Conservation (phyloP, 2,888 invertebrate species). For the Phoronis australis region DNA sequence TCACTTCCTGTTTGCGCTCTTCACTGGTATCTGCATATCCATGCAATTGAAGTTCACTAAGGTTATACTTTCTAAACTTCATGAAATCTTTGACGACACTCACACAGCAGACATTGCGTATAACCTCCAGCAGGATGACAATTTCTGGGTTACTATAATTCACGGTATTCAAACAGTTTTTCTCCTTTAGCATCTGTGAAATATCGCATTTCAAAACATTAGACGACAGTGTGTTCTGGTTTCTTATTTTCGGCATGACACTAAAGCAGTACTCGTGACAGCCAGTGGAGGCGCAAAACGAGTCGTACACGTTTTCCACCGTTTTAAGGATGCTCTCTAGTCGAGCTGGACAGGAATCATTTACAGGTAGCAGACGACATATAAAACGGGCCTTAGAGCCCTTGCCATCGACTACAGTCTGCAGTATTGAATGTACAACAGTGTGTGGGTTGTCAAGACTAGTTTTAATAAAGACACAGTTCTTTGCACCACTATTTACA, state of each 20-base stretch:
- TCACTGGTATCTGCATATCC: too few species aligned
- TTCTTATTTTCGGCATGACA: slow-evolving; percentile 37
- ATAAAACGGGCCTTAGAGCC: slow-evolving; percentile 71
- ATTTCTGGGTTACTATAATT: slow-evolving; percentile 70
- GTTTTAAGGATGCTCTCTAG: slow-evolving; percentile 68
- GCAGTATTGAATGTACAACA: slow-evolving; percentile 66
- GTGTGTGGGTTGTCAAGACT: slow-evolving; percentile 68
- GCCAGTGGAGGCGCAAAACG: slow-evolving; percentile 57
- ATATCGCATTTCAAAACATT: slow-evolving; percentile 61
- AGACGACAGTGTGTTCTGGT: slow-evolving; percentile 57
- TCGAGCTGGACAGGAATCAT: slow-evolving; percentile 70
- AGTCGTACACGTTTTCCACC: slow-evolving; percentile 64
- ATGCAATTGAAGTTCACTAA: slow-evolving; percentile 66
- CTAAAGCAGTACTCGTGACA: slow-evolving; percentile 29
- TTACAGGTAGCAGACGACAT: slow-evolving; percentile 74
- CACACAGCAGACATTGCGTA: slow-evolving; percentile 73
- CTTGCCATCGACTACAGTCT: slow-evolving; percentile 66
- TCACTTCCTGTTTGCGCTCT: too few species aligned
- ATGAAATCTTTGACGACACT: slow-evolving; percentile 75
- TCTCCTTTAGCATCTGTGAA: slow-evolving; percentile 65
- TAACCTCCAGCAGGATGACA: slow-evolving; percentile 76
- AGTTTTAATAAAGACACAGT: slow-evolving; percentile 80
- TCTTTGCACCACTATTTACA: slow-evolving; percentile 75
- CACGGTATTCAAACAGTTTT: slow-evolving; percentile 65
- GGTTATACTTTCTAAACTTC: slow-evolving; percentile 77